Percentiles rank a stretch among this genome's conserved stretches.
Evolutionary conservation across 2,113 vertebrate genomes (phyloP).

Genomic region (Brachyhypopomus gauderio): DNA sequence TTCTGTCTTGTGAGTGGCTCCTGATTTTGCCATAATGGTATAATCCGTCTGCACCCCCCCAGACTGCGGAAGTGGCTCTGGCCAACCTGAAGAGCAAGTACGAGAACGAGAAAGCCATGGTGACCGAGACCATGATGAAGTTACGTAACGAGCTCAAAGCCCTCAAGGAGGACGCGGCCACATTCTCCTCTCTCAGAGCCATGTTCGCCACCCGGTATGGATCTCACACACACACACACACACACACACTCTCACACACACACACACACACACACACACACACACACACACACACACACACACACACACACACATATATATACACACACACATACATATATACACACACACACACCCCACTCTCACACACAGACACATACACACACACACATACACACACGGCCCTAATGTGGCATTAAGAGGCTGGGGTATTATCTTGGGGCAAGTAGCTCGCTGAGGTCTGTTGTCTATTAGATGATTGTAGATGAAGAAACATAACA

Average conservation of each 20-base stretch:
- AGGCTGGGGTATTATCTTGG: background rate
- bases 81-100: constrained; percentile 99
- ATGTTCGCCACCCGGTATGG: constrained; percentile 97
- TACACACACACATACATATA: no score
- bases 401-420: no score
- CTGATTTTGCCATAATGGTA: background rate
- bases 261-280: no score
- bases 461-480: no score
- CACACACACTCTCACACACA: no score
- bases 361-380: no score
- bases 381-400: background rate
- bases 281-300: constrained; percentile 4
- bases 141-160: constrained; percentile 96
- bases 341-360: background rate
- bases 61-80: constrained; percentile 97
- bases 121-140: constrained; percentile 97
- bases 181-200: constrained; percentile 94
- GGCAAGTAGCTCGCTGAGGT: no score
- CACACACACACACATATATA: background rate
- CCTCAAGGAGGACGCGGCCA: constrained; percentile 96
- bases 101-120: constrained; percentile 94
- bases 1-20: background rate
- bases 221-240: background rate
- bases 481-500: no score
- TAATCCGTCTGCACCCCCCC: constrained; percentile 15